Evolutionary conservation across 2,797 vertebrate genomes (phyloP).

Genomic region (Enteromius afrohamiltoni): DNA sequence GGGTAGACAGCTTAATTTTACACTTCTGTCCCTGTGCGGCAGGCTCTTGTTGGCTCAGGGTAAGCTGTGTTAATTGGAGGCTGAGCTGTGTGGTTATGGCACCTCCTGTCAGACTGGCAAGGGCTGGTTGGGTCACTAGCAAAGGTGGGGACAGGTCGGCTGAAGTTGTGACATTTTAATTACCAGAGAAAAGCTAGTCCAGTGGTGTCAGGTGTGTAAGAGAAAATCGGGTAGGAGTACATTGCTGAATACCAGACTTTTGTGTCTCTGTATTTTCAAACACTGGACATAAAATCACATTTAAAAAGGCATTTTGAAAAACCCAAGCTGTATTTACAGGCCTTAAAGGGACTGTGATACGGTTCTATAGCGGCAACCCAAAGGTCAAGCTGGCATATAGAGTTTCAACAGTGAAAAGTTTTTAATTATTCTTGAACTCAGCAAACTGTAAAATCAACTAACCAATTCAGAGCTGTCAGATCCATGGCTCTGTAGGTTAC

Average conservation of each 20-base stretch:
- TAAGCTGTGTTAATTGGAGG: conserved; percentile 76
- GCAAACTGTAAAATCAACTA: neutral
- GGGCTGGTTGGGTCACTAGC: conserved; percentile 67
- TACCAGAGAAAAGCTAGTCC: conserved; percentile 64
- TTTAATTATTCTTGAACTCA: neutral
- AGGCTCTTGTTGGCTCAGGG: conserved; percentile 55
- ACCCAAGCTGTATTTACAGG: neutral
- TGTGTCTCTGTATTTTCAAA: neutral
- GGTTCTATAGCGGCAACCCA: neutral
- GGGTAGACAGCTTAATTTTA: conserved; percentile 57
- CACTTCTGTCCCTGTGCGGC: conserved; percentile 24
- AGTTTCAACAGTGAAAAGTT: neutral
- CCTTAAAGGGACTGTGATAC: neutral
- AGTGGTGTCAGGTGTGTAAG: conserved; percentile 43
- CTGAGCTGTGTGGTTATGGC: conserved; percentile 69
- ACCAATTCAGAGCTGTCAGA: neutral
- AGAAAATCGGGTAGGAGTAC: conserved; percentile 18
- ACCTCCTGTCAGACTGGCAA: conserved; percentile 62
- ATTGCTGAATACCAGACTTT: neutral
- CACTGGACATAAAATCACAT: neutral
- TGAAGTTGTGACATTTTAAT: conserved; percentile 75
- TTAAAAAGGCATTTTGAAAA: neutral
- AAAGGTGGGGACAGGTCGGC: conserved; percentile 48
- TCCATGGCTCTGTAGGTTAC: neutral
- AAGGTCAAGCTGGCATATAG: conserved; percentile 25